These are phyloP conservation scores for Amblyraja radiata DNA, from an alignment of 2,797 vertebrate species.

Conservation along the genomic window DNA sequence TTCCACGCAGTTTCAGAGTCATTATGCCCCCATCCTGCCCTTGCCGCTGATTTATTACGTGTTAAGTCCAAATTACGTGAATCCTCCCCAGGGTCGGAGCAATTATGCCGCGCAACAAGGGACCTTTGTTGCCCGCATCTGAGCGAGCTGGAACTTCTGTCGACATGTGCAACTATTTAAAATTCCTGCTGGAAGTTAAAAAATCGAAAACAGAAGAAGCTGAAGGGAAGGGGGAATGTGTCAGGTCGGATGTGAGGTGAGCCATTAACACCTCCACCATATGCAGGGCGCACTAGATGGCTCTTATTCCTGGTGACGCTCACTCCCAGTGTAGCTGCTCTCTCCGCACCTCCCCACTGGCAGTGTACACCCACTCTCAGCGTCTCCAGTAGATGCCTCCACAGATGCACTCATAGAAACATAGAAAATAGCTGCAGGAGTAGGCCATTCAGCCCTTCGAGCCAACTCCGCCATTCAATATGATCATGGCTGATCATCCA, in stretches of 20 bases:
- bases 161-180: slow-evolving; percentile 33
- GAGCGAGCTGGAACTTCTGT: not conserved
- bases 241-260: not conserved
- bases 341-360: no score
- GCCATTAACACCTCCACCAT: not conserved
- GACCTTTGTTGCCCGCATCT: slow-evolving; percentile 18
- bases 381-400: no score
- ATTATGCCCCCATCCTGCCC: not conserved
- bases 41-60: slow-evolving; percentile 25
- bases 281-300: not conserved
- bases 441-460: no score
- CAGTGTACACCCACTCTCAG: no score
- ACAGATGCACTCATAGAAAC: no score
- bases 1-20: slow-evolving; percentile 6
- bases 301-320: not conserved
- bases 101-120: slow-evolving; percentile 30
- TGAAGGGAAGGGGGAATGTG: not conserved
- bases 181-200: not conserved
- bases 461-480: no score
- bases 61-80: slow-evolving; percentile 32
- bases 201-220: not conserved
- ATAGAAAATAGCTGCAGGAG: no score
- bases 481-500: no score
- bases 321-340: not conserved
- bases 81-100: slow-evolving; percentile 28